These are phyloP conservation scores for Arnoldichthys spilopterus DNA, from an alignment of 2,797 vertebrate species.

Conservation along the genomic window DNA sequence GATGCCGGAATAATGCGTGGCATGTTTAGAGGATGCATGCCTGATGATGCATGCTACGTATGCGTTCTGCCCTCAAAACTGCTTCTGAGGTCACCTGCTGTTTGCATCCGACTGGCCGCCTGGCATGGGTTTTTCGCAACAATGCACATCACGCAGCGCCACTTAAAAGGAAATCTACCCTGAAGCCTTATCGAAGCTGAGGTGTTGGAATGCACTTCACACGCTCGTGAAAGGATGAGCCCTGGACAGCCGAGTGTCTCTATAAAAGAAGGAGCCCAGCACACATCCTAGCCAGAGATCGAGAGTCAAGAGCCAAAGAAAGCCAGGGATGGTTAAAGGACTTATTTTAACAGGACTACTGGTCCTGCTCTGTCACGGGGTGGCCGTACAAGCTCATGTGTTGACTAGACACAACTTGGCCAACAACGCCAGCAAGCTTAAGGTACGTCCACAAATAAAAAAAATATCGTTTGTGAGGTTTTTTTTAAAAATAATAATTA, in stretches of 20 bases:
- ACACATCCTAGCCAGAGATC: slow-evolving; percentile 31
- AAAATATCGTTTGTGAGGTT: too few species aligned
- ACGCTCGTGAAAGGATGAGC: slow-evolving; percentile 75
- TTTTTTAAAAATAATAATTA: too few species aligned
- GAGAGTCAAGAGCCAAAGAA: slow-evolving; percentile 28
- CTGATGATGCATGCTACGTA: slow-evolving; percentile 68
- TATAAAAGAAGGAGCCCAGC: slow-evolving; percentile 68
- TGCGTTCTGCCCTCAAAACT: slow-evolving; percentile 76
- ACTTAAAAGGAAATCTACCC: slow-evolving; percentile 85
- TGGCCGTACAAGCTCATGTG: slow-evolving; percentile 65
- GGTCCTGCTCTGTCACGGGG: slow-evolving; percentile 75
- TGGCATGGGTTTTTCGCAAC: slow-evolving; percentile 41
- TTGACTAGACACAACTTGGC: slow-evolving; percentile 70
- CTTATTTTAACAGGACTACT: slow-evolving; percentile 73
- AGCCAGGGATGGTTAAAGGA: slow-evolving; percentile 73
- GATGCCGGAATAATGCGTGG: slow-evolving; percentile 55
- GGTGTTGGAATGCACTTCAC: slow-evolving; percentile 86
- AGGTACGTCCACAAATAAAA: slow-evolving; percentile 70
- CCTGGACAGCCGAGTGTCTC: slow-evolving; percentile 63
- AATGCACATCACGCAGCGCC: slow-evolving; percentile 67
- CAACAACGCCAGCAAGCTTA: slow-evolving; percentile 78
- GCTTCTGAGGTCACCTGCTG: slow-evolving; percentile 66
- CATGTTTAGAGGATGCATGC: slow-evolving; percentile 65
- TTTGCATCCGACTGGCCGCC: slow-evolving; percentile 58
- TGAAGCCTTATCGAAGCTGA: slow-evolving; percentile 71